Evolutionary conservation across 2,888 invertebrate genomes (phyloP), one percentile per base, ranked within the genome.

Genomic region (Brassicogethes aeneus): DNA sequence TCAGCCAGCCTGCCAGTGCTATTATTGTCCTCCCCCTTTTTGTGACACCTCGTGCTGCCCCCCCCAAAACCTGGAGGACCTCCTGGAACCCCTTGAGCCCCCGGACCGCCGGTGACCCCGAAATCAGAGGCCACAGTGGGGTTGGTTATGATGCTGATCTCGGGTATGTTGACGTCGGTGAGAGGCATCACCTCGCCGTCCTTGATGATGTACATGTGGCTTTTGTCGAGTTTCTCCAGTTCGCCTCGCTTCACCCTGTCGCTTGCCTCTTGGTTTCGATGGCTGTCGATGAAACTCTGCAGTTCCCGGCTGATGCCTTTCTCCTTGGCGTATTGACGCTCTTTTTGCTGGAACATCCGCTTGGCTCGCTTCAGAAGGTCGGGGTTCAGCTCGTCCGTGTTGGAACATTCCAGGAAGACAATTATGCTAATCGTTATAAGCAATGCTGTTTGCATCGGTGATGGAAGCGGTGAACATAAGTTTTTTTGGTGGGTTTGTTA

Each of bases 301-400:
- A 48, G 41, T 2, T 48, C 41, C 7, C 32, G 14, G 36, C 48
- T 47, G 3, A 45, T 39, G 10, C 46, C 42, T 16, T 46, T 39
- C 10, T 30, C n/a, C 30, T 34, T 42, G 3, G 46, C 29, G 34
- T 46, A 48, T 15, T 46, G 42, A 16, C 39, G 34, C 2, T 44
- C 41, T 17, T 40, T 36, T 15, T 37, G 31, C 2, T 39, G 42
- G 2, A 48, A 34, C 15, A 42, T 39, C 14, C 35, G 37, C 17
- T 23, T 35, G 2, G 48, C 48, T 15, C 3, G 12, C 23, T 34
- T 16, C 46, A 46, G 42, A 12, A 46, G 30, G 16, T 46, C 34
- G 29, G 13, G 13, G 1, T 46, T 44, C 3, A 39, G 5, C 7
- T 23, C 23, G 23, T 23, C 23, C n/a, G n/a, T n/a, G n/a, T n/a